Conservation (phyloP, 2,113 vertebrate genomes). For the Rhinopithecus roxellana region DNA sequence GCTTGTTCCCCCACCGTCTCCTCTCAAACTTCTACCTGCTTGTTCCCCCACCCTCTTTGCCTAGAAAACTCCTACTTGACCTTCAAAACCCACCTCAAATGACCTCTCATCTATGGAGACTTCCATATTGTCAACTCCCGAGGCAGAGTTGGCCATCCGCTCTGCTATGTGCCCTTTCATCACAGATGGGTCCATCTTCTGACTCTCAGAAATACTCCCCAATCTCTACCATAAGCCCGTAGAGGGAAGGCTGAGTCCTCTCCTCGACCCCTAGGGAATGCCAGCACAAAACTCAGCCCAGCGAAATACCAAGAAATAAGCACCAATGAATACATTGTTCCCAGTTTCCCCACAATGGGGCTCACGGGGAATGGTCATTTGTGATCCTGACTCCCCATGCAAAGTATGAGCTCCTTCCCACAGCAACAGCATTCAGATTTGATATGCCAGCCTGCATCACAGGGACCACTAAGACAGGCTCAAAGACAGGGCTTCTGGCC, state of each 20-base stretch:
- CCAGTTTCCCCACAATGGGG: neutral
- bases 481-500: neutral
- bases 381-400: neutral
- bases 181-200: neutral
- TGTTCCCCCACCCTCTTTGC: neutral
- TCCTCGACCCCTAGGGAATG: neutral
- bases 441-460: too few species aligned
- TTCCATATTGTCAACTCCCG: neutral
- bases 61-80: conserved; percentile 23
- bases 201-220: neutral
- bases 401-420: neutral
- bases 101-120: neutral
- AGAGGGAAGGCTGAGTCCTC: neutral
- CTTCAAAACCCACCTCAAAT: conserved; percentile 25
- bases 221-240: neutral
- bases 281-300: neutral
- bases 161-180: neutral
- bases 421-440: neutral
- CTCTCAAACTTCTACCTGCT: neutral
- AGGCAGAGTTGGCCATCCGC: neutral
- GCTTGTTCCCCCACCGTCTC: neutral
- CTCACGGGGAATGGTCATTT: neutral
- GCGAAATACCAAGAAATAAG: neutral
- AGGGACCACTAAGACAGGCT: neutral
- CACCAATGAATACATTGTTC: neutral